These are phyloP conservation scores for Gambusia holbrooki DNA, from an alignment of 2,113 vertebrate genomes.

Conservation along the genomic window DNA sequence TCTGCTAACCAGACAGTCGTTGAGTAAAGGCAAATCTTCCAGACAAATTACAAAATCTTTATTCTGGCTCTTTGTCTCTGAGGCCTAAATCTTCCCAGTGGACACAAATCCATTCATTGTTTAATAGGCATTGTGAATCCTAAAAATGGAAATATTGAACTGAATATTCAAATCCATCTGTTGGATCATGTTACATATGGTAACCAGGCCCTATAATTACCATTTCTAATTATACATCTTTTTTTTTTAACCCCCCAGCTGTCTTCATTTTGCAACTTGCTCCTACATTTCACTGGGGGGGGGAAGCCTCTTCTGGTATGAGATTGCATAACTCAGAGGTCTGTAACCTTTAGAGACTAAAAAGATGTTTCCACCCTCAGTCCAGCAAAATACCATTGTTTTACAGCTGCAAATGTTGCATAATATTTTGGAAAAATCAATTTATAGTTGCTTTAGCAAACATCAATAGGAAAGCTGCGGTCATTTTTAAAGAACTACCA, in stretches of 20 bases:
- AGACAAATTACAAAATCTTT: slow-evolving; percentile 19
- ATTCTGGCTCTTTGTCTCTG: not conserved
- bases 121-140: not conserved
- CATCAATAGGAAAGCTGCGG: too few species aligned
- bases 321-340: slow-evolving; percentile 18
- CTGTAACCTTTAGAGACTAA: too few species aligned
- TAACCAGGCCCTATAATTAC: slow-evolving; percentile 11
- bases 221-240: not conserved
- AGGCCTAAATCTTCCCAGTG: not conserved
- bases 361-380: too few species aligned
- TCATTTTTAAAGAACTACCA: too few species aligned
- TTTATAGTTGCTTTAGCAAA: too few species aligned
- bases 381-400: too few species aligned
- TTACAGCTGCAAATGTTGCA: too few species aligned
- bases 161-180: slow-evolving; percentile 47
- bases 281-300: slow-evolving; percentile 17
- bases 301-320: slow-evolving; percentile 26
- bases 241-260: not conserved
- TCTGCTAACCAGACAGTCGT: not conserved
- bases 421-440: too few species aligned
- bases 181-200: slow-evolving; percentile 18
- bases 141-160: slow-evolving; percentile 22
- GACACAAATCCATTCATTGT: slow-evolving; percentile 11
- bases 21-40: not conserved
- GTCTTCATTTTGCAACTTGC: slow-evolving; percentile 6